phyloP scores from a whole-genome alignment of 2,888 invertebrate species.

The Chaetogeoica ovagalla region DNA sequence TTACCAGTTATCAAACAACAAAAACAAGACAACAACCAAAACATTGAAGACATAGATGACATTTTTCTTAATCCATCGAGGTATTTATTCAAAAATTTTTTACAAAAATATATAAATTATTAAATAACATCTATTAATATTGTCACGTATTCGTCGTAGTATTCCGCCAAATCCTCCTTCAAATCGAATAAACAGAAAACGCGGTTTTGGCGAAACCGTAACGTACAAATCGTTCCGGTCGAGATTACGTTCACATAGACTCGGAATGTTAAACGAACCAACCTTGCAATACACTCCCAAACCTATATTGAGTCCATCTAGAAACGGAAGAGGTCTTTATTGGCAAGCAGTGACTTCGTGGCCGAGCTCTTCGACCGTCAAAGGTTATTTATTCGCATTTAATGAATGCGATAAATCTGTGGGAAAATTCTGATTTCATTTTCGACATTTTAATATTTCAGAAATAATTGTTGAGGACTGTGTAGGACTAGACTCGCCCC shows the following conservation, averaged over 20 bases:
- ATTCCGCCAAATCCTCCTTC: slow-evolving; percentile 22
- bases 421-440: neutral
- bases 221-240: slow-evolving; percentile 62
- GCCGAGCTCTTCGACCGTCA: slow-evolving; percentile 57
- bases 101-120: neutral
- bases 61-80: slow-evolving; percentile 39
- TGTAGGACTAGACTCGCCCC: slow-evolving; percentile 57
- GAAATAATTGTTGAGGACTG: slow-evolving; percentile 40
- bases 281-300: slow-evolving; percentile 83
- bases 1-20: slow-evolving; percentile 43
- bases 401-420: neutral
- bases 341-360: slow-evolving; percentile 61
- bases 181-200: slow-evolving; percentile 39
- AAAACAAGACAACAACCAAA: slow-evolving; percentile 34
- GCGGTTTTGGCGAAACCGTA: slow-evolving; percentile 48
- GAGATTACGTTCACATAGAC: slow-evolving; percentile 63
- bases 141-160: neutral
- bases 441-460: slow-evolving; percentile 11
- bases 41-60: slow-evolving; percentile 42
- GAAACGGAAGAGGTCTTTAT: slow-evolving; percentile 85
- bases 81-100: neutral
- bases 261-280: slow-evolving; percentile 59
- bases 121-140: too few relatives aligned
- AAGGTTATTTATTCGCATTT: slow-evolving; percentile 53
- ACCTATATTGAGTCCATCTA: slow-evolving; percentile 89